Evolutionary conservation across 2,888 invertebrate species (phyloP).

Genomic region (Dicroscelio sp.): DNA sequence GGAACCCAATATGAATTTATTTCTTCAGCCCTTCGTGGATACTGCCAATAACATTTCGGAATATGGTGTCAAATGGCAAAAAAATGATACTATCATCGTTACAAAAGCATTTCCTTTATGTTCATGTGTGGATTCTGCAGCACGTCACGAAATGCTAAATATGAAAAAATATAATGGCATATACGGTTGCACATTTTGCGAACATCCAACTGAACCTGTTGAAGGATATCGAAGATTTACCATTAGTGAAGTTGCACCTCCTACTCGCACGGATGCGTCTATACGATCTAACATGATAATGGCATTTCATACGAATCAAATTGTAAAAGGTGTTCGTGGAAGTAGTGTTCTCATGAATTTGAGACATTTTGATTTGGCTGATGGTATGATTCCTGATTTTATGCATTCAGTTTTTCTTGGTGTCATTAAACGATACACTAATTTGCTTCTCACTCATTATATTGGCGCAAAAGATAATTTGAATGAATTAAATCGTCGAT

Average conservation of each 20-base stretch:
- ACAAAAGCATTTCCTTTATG: constrained; percentile 68
- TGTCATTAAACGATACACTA: constrained; percentile 45
- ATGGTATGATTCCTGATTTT: constrained; percentile 76
- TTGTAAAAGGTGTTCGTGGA: constrained; percentile 57
- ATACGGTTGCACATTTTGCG: constrained; percentile 73
- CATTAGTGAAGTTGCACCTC: constrained; percentile 32
- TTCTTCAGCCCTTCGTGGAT: constrained; percentile 65
- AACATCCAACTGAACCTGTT: constrained; percentile 41
- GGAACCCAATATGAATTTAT: constrained; percentile 15
- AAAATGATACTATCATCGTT: constrained; percentile 38
- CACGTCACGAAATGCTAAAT: constrained; percentile 59
- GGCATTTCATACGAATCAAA: neutral
- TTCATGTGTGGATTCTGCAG: constrained; percentile 61
- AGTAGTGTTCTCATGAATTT: constrained; percentile 59
- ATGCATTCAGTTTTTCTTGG: constrained; percentile 78
- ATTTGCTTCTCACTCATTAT: neutral
- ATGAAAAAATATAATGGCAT: constrained; percentile 76
- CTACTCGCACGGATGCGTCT: constrained; percentile 26
- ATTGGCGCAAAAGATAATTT: neutral
- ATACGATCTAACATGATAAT: neutral
- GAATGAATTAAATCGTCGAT: neutral
- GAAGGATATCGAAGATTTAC: constrained; percentile 40
- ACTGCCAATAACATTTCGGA: constrained; percentile 67
- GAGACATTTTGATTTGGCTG: constrained; percentile 71
- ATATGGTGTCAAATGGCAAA: constrained; percentile 64